Percentiles rank a stretch among this genome's conserved stretches.
Evolutionary conservation across 2,113 vertebrate genomes (phyloP).

Genomic region (Sylvietta virens): DNA sequence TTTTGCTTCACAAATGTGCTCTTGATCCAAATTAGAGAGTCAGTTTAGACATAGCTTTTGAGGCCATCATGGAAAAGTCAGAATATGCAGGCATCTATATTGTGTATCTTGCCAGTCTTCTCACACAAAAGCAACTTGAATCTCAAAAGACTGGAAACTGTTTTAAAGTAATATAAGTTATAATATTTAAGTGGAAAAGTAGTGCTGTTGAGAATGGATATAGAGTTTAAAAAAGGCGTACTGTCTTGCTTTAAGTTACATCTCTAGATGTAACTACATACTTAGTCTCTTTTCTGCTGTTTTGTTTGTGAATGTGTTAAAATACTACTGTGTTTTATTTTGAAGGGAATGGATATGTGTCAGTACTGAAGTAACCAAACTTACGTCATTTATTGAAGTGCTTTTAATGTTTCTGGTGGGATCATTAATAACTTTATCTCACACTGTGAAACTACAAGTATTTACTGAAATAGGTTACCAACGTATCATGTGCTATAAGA

Average conservation of each 20-base stretch:
- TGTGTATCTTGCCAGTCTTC: neutral
- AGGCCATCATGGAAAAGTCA: neutral
- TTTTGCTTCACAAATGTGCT: neutral
- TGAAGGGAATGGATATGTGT: neutral
- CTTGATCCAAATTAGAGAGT: neutral
- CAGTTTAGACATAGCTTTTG: neutral
- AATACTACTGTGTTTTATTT: neutral
- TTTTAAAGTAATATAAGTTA: neutral
- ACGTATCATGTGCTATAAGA: neutral
- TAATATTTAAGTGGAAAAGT: neutral
- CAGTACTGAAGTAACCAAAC: neutral
- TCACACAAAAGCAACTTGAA: neutral
- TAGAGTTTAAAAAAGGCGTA: neutral
- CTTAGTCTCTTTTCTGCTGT: neutral
- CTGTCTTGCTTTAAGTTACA: neutral
- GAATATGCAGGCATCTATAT: neutral
- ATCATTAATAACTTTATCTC: neutral
- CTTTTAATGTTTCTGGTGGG: neutral
- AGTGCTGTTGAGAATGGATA: neutral
- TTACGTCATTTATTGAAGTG: neutral
- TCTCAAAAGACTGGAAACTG: neutral
- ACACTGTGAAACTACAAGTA: neutral
- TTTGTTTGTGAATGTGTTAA: neutral
- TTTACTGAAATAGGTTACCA: neutral
- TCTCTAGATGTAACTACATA: neutral